Evolutionary conservation across 2,888 invertebrate species (phyloP).

Genomic region (Dolomedes plantarius): DNA sequence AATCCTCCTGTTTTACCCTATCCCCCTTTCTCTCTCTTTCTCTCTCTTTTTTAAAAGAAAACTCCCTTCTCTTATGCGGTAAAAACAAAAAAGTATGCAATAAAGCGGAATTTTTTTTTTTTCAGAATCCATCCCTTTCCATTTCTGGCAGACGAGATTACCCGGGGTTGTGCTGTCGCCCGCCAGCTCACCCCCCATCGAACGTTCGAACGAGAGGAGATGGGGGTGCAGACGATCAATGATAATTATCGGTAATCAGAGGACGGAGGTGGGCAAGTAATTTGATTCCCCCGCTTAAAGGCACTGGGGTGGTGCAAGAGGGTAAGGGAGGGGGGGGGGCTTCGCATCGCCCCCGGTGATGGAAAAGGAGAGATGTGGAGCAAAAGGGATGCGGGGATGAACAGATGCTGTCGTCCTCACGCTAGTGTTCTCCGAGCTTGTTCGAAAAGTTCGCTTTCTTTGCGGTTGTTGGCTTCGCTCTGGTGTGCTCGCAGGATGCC

Average conservation of each 20-base stretch:
- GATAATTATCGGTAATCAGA: slow-evolving; percentile 72
- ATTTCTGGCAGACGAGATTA: slow-evolving; percentile 61
- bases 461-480: slow-evolving; percentile 10
- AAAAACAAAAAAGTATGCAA: slow-evolving; percentile 14
- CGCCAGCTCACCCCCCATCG: slow-evolving; percentile 24
- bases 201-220: slow-evolving; percentile 18
- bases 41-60: slow-evolving; percentile 4
- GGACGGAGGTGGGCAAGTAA: slow-evolving; percentile 67
- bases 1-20: slow-evolving; percentile 40
- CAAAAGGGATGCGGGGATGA: slow-evolving; percentile 49
- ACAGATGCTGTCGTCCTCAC: slow-evolving; percentile 70
- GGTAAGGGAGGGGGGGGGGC: slow-evolving; percentile 2
- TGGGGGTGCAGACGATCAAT: slow-evolving; percentile 56
- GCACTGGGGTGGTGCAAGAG: background rate
- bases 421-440: slow-evolving; percentile 7
- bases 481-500: background rate
- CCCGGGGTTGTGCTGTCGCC: slow-evolving; percentile 30
- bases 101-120: background rate
- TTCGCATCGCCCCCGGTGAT: slow-evolving; percentile 60
- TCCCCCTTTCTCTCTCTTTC: background rate
- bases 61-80: background rate
- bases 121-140: slow-evolving; percentile 41
- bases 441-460: slow-evolving; percentile 15
- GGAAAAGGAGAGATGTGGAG: slow-evolving; percentile 39
- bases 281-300: slow-evolving; percentile 69